A percentile compares a stretch with the other conserved stretches of the same genome.
These are phyloP conservation scores for Coenonympha glycerion DNA, from an alignment of 2,888 invertebrate species.

Conservation along the genomic window DNA sequence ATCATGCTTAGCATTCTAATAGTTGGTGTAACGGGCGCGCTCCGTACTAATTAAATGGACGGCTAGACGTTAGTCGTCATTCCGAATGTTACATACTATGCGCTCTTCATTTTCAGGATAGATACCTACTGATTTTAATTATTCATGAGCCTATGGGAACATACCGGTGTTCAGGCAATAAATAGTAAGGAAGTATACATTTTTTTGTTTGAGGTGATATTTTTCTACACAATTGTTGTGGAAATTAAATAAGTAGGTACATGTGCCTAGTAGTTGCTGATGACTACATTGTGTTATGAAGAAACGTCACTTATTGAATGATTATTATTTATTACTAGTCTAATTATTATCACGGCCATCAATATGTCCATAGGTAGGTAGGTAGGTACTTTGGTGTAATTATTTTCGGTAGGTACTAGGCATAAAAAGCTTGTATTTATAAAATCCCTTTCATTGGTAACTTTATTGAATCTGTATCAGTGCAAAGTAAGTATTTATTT, in stretches of 20 bases:
- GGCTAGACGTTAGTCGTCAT: conserved; percentile 46
- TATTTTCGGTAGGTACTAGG: conserved; percentile 12
- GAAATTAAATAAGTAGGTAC: background rate
- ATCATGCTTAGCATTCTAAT: conserved; percentile 65
- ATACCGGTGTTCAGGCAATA: conserved; percentile 27
- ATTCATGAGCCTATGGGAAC: conserved; percentile 40
- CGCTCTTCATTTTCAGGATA: conserved; percentile 33
- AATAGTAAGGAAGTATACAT: background rate
- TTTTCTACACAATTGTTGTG: background rate
- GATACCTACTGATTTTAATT: conserved; percentile 32
- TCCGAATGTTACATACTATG: conserved; percentile 38
- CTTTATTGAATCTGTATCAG: conserved; percentile 41
- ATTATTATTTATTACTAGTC: too few species aligned
- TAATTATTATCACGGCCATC: background rate
- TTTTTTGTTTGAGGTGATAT: conserved; percentile 18
- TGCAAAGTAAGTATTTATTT: conserved; percentile 42
- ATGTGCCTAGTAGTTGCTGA: background rate
- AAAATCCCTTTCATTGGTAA: conserved; percentile 37
- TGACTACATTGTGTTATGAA: background rate
- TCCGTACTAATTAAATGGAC: conserved; percentile 54
- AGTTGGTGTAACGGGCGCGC: conserved; percentile 46
- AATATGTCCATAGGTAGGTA: background rate
- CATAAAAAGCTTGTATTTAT: conserved; percentile 31
- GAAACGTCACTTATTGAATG: too few species aligned
- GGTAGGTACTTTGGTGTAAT: conserved; percentile 19